Percentiles rank a stretch among this genome's conserved stretches.
These are phyloP conservation scores for Drosophila melanosoma DNA, from an alignment of 2,888 invertebrate species.

Conservation along the genomic window DNA sequence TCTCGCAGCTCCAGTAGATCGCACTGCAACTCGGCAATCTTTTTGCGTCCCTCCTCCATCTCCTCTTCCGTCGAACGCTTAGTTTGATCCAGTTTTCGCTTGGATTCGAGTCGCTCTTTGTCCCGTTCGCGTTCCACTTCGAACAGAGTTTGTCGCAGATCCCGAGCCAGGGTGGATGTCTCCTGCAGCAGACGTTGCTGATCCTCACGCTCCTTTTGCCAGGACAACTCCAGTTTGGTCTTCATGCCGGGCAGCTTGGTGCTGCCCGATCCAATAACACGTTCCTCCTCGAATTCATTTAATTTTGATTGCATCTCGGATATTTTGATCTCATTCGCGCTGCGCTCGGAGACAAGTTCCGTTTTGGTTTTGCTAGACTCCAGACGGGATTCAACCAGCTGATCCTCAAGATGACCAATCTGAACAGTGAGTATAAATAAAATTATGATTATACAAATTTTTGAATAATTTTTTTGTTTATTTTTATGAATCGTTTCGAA, in stretches of 20 bases:
- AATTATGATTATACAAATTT: not conserved
- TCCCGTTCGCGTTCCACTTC: conserved; percentile 96
- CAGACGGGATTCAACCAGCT: conserved; percentile 92
- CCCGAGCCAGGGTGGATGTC: conserved; percentile 94
- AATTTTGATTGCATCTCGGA: conserved; percentile 94
- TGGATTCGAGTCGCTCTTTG: conserved; percentile 94
- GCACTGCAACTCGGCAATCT: conserved; percentile 93
- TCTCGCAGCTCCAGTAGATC: conserved; percentile 95
- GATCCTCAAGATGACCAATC: conserved; percentile 93
- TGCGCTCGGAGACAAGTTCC: conserved; percentile 95
- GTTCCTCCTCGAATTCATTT: conserved; percentile 92
- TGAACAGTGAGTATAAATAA: conserved; percentile 18
- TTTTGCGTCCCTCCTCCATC: conserved; percentile 94
- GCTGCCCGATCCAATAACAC: conserved; percentile 92
- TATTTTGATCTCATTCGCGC: conserved; percentile 93
- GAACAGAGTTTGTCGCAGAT: conserved; percentile 93
- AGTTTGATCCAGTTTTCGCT: conserved; percentile 93
- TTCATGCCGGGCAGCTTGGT: conserved; percentile 94
- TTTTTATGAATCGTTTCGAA: not conserved
- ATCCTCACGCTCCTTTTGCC: conserved; percentile 97
- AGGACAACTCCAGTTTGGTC: conserved; percentile 95
- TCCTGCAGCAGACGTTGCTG: conserved; percentile 95
- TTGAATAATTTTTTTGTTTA: not conserved
- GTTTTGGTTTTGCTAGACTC: conserved; percentile 94
- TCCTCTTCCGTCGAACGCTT: conserved; percentile 95